Conservation (phyloP, 92 coral and sea anemone genomes). For the Micromussa lordhowensis region DNA sequence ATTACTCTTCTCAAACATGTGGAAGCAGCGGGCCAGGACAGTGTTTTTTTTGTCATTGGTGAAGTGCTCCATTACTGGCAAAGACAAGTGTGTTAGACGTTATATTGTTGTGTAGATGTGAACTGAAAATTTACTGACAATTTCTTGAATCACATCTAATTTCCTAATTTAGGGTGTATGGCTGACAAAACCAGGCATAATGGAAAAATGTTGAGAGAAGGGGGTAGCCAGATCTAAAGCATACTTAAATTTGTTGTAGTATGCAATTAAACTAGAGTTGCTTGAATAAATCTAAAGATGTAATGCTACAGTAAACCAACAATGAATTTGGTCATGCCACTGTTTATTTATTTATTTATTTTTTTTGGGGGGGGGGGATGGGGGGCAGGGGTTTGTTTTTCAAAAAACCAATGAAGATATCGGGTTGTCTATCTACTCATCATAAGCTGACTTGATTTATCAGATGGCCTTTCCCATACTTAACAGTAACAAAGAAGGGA, state of each 20-base stretch:
- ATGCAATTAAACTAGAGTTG: too few species aligned
- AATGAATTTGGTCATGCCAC: background rate
- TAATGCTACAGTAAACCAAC: too few species aligned
- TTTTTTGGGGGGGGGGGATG: too few species aligned
- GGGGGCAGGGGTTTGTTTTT: background rate
- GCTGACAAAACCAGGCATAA: too few species aligned
- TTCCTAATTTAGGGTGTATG: background rate
- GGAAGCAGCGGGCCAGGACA: background rate
- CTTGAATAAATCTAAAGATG: too few species aligned
- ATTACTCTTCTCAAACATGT: background rate
- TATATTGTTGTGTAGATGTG: background rate
- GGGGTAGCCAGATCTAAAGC: background rate
- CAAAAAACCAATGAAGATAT: background rate
- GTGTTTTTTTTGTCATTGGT: conserved; percentile 3
- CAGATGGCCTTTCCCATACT: background rate
- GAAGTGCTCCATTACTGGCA: conserved; percentile 4
- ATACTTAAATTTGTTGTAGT: background rate
- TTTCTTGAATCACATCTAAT: background rate
- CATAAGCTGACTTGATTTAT: background rate
- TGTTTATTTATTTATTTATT: too few species aligned
- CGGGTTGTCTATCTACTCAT: background rate
- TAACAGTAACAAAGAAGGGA: background rate
- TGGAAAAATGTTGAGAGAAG: background rate
- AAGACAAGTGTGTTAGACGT: background rate
- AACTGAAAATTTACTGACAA: background rate